Conservation (phyloP, 1,140 invertebrate species). For the Callitettix versicolor region DNA sequence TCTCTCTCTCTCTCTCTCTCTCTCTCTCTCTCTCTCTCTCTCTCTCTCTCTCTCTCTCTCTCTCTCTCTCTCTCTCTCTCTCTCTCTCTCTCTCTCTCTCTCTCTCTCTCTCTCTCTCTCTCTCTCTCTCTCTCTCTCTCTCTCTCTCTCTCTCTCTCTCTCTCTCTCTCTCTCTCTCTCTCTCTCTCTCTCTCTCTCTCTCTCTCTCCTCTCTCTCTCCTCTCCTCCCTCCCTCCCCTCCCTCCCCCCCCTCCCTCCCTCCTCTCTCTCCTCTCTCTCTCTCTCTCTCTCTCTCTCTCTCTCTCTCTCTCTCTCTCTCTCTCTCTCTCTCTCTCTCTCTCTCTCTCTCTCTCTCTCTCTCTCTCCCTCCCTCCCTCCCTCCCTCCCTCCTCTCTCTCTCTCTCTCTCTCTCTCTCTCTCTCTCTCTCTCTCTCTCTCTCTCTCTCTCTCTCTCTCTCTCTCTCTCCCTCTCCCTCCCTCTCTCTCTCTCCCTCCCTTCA, state of each 20-base stretch:
- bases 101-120: constrained; percentile 42
- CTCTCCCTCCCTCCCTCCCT: no score
- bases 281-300: no score
- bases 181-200: constrained; percentile 52
- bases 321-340: no score
- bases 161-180: constrained; percentile 87
- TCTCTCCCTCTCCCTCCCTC: no score
- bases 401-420: no score
- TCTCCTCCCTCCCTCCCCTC: background rate
- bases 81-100: constrained; percentile 3
- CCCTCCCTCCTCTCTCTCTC: no score
- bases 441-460: no score
- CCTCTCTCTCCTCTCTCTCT: background rate
- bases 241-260: background rate
- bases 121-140: constrained; percentile 88
- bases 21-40: constrained; percentile 7
- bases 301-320: no score
- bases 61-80: constrained; percentile 7
- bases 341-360: no score
- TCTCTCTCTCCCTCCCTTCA: no score
- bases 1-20: constrained; percentile 7
- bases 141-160: constrained; percentile 88
- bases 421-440: no score
- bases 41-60: constrained; percentile 5
- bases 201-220: background rate